A percentile compares a stretch with the other conserved stretches of the same genome.
These are phyloP conservation scores for Opisthograptis luteolata DNA, from an alignment of 2,888 invertebrate species.

Conservation along the genomic window DNA sequence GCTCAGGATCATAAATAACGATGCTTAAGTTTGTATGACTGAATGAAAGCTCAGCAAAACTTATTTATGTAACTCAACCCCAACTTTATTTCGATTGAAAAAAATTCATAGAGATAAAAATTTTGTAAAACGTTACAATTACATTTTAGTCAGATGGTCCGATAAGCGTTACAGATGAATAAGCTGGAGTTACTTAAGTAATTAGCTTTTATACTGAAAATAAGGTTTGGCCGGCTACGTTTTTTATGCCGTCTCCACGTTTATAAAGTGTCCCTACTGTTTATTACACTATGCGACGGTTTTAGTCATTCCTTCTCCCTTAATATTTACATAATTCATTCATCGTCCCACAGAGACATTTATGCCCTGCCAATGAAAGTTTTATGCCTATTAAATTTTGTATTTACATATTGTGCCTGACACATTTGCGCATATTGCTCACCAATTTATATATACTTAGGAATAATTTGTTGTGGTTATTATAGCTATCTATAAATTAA, in stretches of 20 bases:
- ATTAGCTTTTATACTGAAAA: no score
- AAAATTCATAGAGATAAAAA: no score
- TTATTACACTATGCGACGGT: neutral
- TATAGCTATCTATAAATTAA: constrained; percentile 8
- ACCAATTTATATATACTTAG: neutral
- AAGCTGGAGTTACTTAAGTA: no score
- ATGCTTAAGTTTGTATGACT: no score
- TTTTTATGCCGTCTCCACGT: neutral
- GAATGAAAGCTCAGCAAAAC: no score
- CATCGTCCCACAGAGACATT: constrained; percentile 18
- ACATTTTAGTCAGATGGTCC: no score
- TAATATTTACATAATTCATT: constrained; percentile 28
- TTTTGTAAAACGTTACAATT: no score
- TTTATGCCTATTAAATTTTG: constrained; percentile 15
- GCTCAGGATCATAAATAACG: no score
- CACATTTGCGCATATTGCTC: constrained; percentile 31
- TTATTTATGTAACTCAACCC: no score
- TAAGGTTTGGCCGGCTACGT: no score
- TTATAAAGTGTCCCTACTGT: neutral
- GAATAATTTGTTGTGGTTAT: neutral
- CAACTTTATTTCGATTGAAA: no score
- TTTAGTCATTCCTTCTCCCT: constrained; percentile 7
- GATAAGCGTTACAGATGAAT: no score
- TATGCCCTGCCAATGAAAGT: constrained; percentile 17
- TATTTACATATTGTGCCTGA: constrained; percentile 39